Evolutionary conservation across 2,888 invertebrate species (phyloP), one percentile per base, ranked within the genome.

Genomic region (Panzeria rudis): DNA sequence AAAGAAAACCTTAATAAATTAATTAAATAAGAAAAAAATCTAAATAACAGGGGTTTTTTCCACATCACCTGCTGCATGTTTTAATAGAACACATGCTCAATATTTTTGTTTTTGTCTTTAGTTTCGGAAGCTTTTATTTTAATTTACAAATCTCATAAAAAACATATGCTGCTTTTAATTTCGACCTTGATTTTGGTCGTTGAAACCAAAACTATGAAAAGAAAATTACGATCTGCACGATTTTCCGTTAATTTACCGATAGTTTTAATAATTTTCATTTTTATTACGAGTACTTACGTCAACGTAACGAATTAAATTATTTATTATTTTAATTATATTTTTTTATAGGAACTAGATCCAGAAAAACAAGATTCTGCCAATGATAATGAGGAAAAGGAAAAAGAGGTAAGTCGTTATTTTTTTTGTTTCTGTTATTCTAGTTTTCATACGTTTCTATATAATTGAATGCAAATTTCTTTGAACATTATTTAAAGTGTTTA

Each of bases 321-420:
- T 50, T 64, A 9, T 68, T 44, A 35, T 77, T 50, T 25, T 66
- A 4, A 17, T 71, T 61, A 15, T 61, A 38, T 17, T 87, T 87
- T 41, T 86, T 93, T 92, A 73, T 89, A 95, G 95, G 95, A 95
- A 92, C 94, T 95, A 89, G 95, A 95, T 92, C 94, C 95, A 88
- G 95, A 95, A 86, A 94, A 95, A 90, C 95, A 95, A 91, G 92
- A 92, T 87, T 91, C 91, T 87, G 89, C 92, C 83, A 90, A 90
- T 79, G 92, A 92, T 87, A 93, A 93, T 86, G 94, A 93, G 84
- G 93, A 93, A 83, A 94, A 93, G 85, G 93, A 93, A 83, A 94
- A 94, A 88, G 94, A 94, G 92, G 94, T 94, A 89, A 93, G 93
- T 92, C 23, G 5, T 56, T 35, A 15, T 20, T 52, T n/a, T 47